phyloP scores from a whole-genome alignment of 2,113 vertebrate species.

The Pleuronectes platessa region DNA sequence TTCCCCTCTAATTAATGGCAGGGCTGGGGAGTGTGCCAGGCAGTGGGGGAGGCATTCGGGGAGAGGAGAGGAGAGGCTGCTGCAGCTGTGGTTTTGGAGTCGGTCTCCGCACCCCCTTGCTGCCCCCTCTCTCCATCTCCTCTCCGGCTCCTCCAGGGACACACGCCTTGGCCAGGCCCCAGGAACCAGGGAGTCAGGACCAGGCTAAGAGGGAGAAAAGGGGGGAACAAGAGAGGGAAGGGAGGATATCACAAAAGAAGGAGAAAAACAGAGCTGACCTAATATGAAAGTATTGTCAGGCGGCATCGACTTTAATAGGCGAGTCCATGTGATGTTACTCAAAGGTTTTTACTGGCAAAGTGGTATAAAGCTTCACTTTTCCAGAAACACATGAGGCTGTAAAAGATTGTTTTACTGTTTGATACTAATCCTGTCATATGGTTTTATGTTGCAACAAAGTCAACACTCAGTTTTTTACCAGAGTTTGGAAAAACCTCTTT shows the following conservation, averaged over 20 bases:
- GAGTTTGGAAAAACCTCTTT: neutral
- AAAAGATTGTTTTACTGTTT: slow-evolving; percentile 33
- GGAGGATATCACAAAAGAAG: slow-evolving; percentile 70
- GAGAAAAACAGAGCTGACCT: slow-evolving; percentile 65
- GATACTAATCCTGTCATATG: slow-evolving; percentile 27
- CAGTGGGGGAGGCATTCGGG: slow-evolving; percentile 46
- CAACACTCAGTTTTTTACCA: neutral
- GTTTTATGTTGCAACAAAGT: slow-evolving; percentile 24
- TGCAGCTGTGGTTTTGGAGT: slow-evolving; percentile 84
- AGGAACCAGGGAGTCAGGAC: slow-evolving; percentile 83
- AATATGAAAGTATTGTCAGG: slow-evolving; percentile 55
- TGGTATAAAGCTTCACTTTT: slow-evolving; percentile 15
- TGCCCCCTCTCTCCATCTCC: slow-evolving; percentile 82
- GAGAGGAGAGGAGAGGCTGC: slow-evolving; percentile 49
- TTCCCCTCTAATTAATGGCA: slow-evolving; percentile 83
- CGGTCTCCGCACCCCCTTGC: slow-evolving; percentile 76
- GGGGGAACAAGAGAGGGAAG: slow-evolving; percentile 63
- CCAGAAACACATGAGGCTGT: slow-evolving; percentile 13
- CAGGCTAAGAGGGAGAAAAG: slow-evolving; percentile 76
- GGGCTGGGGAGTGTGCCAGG: slow-evolving; percentile 80
- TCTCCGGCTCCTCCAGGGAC: slow-evolving; percentile 82
- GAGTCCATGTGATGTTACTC: slow-evolving; percentile 31
- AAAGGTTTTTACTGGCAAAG: slow-evolving; percentile 21
- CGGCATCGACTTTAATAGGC: slow-evolving; percentile 57
- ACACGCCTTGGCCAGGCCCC: slow-evolving; percentile 80